phyloP scores from a whole-genome alignment of 2,888 invertebrate genomes.

The Fabriciana adippe region DNA sequence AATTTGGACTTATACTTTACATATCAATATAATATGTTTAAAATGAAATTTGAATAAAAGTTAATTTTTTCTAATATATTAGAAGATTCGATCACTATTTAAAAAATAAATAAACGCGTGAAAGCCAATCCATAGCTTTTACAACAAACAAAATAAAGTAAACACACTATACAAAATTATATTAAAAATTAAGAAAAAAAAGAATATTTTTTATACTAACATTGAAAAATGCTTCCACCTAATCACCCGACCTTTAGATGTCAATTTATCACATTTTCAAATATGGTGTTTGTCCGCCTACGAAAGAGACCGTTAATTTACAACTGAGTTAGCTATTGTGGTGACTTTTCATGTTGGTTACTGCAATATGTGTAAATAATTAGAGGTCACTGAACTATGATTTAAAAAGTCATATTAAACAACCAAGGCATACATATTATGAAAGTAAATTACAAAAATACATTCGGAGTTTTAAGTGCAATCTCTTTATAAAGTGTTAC shows the following conservation, averaged over 20 bases:
- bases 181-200: neutral
- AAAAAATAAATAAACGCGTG: no score
- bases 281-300: slow-evolving; percentile 21
- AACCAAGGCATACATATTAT: neutral
- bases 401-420: neutral
- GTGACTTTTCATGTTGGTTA: neutral
- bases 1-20: no score
- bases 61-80: no score
- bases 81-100: no score
- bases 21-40: no score
- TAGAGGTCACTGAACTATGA: neutral
- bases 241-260: slow-evolving; percentile 9
- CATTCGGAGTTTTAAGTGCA: neutral
- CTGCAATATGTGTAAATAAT: neutral
- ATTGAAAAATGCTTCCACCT: slow-evolving; percentile 16
- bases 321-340: slow-evolving; percentile 2
- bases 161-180: neutral
- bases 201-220: neutral
- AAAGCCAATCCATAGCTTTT: neutral
- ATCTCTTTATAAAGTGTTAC: slow-evolving; percentile 11
- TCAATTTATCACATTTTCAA: slow-evolving; percentile 15
- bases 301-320: slow-evolving; percentile 14
- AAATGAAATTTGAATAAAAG: no score
- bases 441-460: neutral
- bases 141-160: neutral